Conservation (phyloP, 1,140 invertebrate species). For the Diorhabda carinulata region DNA sequence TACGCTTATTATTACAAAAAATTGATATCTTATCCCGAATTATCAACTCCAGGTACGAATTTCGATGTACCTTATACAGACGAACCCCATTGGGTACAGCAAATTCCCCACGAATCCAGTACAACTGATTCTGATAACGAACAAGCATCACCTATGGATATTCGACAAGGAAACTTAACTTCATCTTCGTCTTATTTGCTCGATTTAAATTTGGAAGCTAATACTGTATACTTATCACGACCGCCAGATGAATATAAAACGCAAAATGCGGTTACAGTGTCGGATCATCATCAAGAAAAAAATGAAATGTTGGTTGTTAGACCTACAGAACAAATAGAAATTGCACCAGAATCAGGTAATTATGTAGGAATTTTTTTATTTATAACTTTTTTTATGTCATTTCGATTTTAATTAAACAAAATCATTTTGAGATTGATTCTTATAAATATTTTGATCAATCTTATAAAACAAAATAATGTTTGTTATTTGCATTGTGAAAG, state of each 20-base stretch:
- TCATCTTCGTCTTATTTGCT: constrained; percentile 63
- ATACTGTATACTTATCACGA: constrained; percentile 58
- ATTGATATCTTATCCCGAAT: constrained; percentile 32
- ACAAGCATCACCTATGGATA: constrained; percentile 42
- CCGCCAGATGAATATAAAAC: constrained; percentile 44
- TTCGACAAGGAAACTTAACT: constrained; percentile 47
- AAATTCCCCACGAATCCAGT: constrained; percentile 59
- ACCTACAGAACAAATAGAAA: constrained; percentile 42
- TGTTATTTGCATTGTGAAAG: too few relatives aligned
- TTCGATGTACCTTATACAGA: constrained; percentile 40
- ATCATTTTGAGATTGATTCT: too few relatives aligned
- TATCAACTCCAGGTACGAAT: constrained; percentile 26
- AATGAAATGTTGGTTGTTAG: constrained; percentile 36
- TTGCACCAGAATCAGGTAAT: constrained; percentile 44
- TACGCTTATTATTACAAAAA: constrained; percentile 57
- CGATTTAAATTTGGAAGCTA: constrained; percentile 63
- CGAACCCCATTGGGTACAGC: constrained; percentile 70
- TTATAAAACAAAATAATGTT: too few relatives aligned
- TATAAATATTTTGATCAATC: too few relatives aligned
- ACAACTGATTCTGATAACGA: constrained; percentile 58
- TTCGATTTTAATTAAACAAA: too few relatives aligned
- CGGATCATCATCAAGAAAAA: constrained; percentile 15
- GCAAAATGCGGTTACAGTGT: constrained; percentile 15
- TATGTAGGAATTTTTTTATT: constrained; percentile 6
- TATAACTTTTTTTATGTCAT: not conserved